A percentile compares a stretch with the other conserved stretches of the same genome.
Evolutionary conservation across 2,888 invertebrate species (phyloP).

Genomic region (Cremastobaeus sp.): DNA sequence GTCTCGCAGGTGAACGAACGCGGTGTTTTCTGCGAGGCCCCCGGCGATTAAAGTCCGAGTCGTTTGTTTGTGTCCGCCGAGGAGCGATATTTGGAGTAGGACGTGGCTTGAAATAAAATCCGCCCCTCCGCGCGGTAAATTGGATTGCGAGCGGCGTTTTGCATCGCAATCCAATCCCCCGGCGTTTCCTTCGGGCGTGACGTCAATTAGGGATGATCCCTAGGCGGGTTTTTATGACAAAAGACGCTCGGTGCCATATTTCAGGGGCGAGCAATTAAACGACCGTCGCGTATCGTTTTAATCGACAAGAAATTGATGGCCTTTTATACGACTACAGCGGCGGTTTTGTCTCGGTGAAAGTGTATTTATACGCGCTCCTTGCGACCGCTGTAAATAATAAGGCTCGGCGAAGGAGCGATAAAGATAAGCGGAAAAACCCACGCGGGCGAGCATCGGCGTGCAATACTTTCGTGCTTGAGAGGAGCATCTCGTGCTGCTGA

Average conservation of each 20-base stretch:
- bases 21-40: no score
- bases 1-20: constrained; percentile 27
- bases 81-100: constrained; percentile 35
- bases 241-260: constrained; percentile 15
- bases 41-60: constrained; percentile 1
- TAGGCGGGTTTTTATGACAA: constrained; percentile 28
- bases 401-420: no score
- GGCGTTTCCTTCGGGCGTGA: constrained; percentile 30
- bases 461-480: constrained; percentile 16
- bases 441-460: no score
- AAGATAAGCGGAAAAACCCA: no score
- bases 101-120: constrained; percentile 33
- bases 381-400: no score
- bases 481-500: constrained; percentile 5
- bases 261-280: constrained; percentile 26
- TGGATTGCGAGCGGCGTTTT: constrained; percentile 36
- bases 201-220: constrained; percentile 48
- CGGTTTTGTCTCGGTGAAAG: no score
- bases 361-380: no score
- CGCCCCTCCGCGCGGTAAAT: constrained; percentile 23
- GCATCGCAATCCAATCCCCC: constrained; percentile 38
- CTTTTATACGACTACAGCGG: not conserved
- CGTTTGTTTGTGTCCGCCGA: constrained; percentile 9
- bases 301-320: constrained; percentile 10
- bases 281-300: constrained; percentile 1